phyloP scores from a whole-genome alignment of 2,888 invertebrate species.

The Cloeon dipterum region DNA sequence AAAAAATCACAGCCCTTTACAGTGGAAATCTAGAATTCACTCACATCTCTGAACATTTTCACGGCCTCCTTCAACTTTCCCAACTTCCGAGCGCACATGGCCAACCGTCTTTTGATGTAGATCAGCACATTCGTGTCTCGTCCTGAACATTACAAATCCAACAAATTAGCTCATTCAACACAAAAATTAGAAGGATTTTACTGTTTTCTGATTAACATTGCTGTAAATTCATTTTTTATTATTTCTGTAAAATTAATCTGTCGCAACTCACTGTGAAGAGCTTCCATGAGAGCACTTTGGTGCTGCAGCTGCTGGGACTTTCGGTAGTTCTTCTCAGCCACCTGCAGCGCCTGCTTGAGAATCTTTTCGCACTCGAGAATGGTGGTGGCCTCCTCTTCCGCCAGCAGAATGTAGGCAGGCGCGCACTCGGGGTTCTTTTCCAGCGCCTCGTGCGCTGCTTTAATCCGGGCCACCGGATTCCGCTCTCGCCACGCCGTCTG shows the following conservation, averaged over 20 bases:
- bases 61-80: conserved; percentile 88
- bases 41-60: conserved; percentile 80
- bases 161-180: not conserved
- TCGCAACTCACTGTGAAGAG: conserved; percentile 31
- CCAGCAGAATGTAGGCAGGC: conserved; percentile 79
- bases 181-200: not conserved
- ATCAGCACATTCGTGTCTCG: conserved; percentile 84
- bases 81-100: conserved; percentile 92
- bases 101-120: conserved; percentile 78
- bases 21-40: too few species aligned
- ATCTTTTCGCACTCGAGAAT: conserved; percentile 71
- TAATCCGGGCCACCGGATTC: conserved; percentile 71
- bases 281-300: conserved; percentile 47
- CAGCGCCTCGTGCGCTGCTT: conserved; percentile 72
- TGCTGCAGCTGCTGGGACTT: conserved; percentile 63
- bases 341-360: conserved; percentile 58
- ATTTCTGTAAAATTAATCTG: not conserved
- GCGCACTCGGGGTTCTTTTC: conserved; percentile 80
- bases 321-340: conserved; percentile 57
- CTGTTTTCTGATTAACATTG: not conserved
- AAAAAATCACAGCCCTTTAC: too few species aligned
- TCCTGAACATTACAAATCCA: conserved; percentile 20
- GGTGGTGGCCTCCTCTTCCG: conserved; percentile 90
- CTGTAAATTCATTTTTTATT: not conserved
- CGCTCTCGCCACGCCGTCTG: conserved; percentile 92